Conservation (phyloP, 2,888 invertebrate genomes). For the Heliconius hortense region DNA sequence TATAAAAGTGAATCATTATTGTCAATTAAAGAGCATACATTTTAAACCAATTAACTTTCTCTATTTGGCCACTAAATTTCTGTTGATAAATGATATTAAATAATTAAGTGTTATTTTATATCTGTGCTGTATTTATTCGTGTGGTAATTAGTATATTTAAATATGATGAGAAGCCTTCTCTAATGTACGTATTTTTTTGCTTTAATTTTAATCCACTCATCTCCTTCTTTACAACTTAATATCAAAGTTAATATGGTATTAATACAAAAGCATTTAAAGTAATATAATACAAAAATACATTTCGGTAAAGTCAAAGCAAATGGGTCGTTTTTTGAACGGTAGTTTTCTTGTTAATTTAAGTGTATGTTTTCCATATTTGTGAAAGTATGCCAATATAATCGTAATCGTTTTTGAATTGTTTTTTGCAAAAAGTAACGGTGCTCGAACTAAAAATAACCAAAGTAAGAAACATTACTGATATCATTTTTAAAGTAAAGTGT, state of each 20-base stretch:
- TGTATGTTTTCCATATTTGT: slow-evolving; percentile 24
- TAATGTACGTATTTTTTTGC: slow-evolving; percentile 32
- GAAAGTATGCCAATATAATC: slow-evolving; percentile 26
- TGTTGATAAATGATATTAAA: slow-evolving; percentile 17
- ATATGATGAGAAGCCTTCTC: background rate
- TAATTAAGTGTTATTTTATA: background rate
- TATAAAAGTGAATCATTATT: slow-evolving; percentile 31
- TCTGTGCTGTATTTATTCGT: background rate
- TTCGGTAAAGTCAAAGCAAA: background rate
- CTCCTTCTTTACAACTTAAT: background rate
- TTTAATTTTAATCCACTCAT: background rate
- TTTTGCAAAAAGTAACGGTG: slow-evolving; percentile 1
- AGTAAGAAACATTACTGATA: slow-evolving; percentile 11
- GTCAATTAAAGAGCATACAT: slow-evolving; percentile 34
- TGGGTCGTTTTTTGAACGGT: slow-evolving; percentile 20
- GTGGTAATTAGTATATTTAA: background rate
- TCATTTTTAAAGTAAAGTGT: background rate
- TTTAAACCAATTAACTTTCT: slow-evolving; percentile 30
- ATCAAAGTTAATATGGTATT: background rate
- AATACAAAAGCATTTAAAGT: background rate
- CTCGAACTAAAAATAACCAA: background rate
- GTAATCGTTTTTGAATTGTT: slow-evolving; percentile 18
- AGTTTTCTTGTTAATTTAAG: slow-evolving; percentile 26
- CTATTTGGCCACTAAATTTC: slow-evolving; percentile 13
- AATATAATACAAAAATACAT: background rate